Evolutionary conservation across 2,888 invertebrate species (phyloP).

Genomic region (Tenthredo distinguenda): DNA sequence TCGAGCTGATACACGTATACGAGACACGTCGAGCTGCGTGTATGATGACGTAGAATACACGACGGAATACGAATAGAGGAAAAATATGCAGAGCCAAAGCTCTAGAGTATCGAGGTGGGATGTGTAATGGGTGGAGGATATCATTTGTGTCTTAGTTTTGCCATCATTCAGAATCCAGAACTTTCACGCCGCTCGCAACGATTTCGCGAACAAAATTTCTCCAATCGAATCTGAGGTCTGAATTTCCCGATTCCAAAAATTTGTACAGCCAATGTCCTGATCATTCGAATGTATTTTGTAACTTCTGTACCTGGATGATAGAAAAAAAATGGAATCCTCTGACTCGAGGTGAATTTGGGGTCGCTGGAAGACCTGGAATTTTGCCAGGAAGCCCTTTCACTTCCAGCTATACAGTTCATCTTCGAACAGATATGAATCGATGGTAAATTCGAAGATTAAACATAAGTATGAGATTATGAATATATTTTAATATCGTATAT

Average conservation of each 20-base stretch:
- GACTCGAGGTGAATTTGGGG: not conserved
- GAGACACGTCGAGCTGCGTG: not conserved
- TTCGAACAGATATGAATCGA: not conserved
- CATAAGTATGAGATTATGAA: not conserved
- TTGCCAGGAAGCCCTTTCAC: not conserved
- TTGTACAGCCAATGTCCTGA: too few relatives aligned
- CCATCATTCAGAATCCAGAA: not conserved
- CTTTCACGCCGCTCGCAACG: not conserved
- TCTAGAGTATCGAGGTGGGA: not conserved
- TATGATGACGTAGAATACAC: not conserved
- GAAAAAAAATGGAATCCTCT: not conserved
- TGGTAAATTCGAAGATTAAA: not conserved
- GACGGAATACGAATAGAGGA: not conserved
- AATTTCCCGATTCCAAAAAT: too few relatives aligned
- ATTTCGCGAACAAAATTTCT: not conserved
- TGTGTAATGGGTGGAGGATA: not conserved
- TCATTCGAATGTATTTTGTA: too few relatives aligned
- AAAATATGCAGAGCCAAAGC: not conserved
- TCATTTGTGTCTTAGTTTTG: not conserved
- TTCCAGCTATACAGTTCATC: not conserved
- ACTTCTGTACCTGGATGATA: too few relatives aligned
- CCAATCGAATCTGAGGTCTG: too few relatives aligned
- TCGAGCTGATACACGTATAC: not conserved
- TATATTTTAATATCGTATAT: constrained; percentile 8
- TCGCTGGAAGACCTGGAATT: not conserved